Conservation (phyloP, 2,113 vertebrate genomes). For the Hippocampus barbouri region DNA sequence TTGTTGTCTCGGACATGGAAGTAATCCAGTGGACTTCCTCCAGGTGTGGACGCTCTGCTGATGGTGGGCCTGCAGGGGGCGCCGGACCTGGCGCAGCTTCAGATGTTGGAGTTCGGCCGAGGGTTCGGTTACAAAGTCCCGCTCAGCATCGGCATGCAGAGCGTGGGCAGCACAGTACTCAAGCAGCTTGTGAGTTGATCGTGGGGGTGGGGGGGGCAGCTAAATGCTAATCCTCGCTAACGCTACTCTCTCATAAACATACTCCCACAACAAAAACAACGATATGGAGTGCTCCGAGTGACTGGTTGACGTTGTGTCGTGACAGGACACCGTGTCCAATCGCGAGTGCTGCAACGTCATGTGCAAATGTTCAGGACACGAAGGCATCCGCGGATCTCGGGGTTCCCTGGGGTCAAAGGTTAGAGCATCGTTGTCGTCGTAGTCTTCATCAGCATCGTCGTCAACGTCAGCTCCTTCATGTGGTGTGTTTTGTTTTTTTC, state of each 20-base stretch:
- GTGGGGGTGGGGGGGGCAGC: neutral
- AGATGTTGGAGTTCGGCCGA: slow-evolving; percentile 83
- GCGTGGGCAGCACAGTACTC: slow-evolving; percentile 69
- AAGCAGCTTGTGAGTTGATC: slow-evolving; percentile 79
- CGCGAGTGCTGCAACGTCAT: slow-evolving; percentile 77
- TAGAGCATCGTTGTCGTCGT: slow-evolving; percentile 10
- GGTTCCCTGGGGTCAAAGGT: slow-evolving; percentile 78
- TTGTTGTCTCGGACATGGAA: neutral
- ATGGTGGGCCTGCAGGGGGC: slow-evolving; percentile 75
- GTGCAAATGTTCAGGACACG: slow-evolving; percentile 80
- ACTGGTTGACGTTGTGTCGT: neutral
- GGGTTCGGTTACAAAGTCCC: slow-evolving; percentile 77
- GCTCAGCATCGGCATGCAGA: slow-evolving; percentile 72
- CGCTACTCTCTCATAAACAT: neutral
- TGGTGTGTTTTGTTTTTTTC: slow-evolving; percentile 29
- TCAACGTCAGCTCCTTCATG: neutral
- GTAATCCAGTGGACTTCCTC: neutral
- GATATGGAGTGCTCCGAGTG: neutral
- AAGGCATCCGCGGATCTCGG: slow-evolving; percentile 66
- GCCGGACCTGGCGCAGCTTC: slow-evolving; percentile 67
- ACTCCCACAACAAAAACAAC: neutral
- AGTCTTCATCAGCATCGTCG: neutral
- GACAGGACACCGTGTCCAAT: slow-evolving; percentile 71
- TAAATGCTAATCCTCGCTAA: neutral
- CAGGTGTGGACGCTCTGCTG: slow-evolving; percentile 80